Base-by-base conservation (phyloP, 2,888 invertebrate species). In the Ectobius pallidus region DNA sequence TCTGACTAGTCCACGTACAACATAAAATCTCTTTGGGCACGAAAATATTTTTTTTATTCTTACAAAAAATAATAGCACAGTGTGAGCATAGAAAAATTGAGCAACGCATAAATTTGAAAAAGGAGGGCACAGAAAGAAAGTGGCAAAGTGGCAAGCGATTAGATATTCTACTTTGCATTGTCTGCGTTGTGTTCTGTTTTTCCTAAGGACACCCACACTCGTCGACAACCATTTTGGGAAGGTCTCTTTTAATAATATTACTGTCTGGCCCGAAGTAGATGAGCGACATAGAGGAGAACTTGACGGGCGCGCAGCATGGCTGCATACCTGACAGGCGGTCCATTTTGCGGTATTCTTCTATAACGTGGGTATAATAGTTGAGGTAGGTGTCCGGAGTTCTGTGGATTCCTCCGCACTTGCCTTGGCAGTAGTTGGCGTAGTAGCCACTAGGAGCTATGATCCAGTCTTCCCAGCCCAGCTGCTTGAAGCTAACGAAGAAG, bases 161-260 rank as follows among this genome's bases (percentile, higher is more conserved):
- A 22, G 52, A 22, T 22, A 18, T 18, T 22, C 22, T 52, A 20
- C 18, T 20, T 22, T 18, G 52, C 7, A 22, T 22, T 52, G n/a
- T 46, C 46, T 14, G 7, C 46, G 46, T 46, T 46, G 46, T 46
- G 46, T 46, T 11, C n/a, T 52, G 52, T 3, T 34, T 2, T 30
- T 68, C 68, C 74, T 75, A 75, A 39, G 95, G 95, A 85, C 96
- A 96, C 79, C 95, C 96, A 86, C 96, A 96, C 87, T 96, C 96
- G 84, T 96, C 95, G 76, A 96, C 95, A 79, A 95, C 94, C 96
- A 96, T 96, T 87, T 96, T 95, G 78, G 96, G 96, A 82, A 96
- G 87, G 86, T 96, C 95, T 80, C 95, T 89, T 84, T 96, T 96
- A 84, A 96, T 94, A 83, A 96, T 95, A 86, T 92, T 93, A 78